Evolutionary conservation across 2,113 vertebrate species (phyloP).

Genomic region (Grallaria varia): DNA sequence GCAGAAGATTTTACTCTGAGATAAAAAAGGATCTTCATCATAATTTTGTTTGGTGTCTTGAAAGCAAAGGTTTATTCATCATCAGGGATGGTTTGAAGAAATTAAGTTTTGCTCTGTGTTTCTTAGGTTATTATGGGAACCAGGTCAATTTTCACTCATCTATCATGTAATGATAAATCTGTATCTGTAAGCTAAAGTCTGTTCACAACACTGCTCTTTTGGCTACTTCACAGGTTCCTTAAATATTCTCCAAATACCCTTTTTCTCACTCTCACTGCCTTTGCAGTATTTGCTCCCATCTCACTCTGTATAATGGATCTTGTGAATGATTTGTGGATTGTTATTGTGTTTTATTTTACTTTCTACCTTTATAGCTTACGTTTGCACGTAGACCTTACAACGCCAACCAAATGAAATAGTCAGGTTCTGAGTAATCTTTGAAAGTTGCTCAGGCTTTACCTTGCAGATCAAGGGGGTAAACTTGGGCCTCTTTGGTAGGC

Average conservation of each 20-base stretch:
- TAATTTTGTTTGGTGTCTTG: slow-evolving; percentile 50
- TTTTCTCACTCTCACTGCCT: neutral
- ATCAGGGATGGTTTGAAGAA: slow-evolving; percentile 49
- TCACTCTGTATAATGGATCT: neutral
- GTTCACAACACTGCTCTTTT: neutral
- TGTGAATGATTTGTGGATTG: neutral
- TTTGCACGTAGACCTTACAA: neutral
- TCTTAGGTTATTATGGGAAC: slow-evolving; percentile 42
- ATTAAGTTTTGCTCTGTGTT: slow-evolving; percentile 54
- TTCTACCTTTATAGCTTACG: neutral
- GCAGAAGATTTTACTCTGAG: neutral
- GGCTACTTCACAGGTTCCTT: slow-evolving; percentile 1
- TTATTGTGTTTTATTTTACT: neutral
- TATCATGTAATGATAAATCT: neutral
- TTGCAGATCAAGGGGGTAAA: neutral
- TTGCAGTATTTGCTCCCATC: neutral
- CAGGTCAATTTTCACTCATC: slow-evolving; percentile 48
- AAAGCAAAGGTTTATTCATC: slow-evolving; percentile 55
- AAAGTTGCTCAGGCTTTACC: neutral
- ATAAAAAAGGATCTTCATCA: neutral
- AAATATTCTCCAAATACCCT: neutral
- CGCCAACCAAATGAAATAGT: neutral
- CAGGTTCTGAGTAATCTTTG: neutral
- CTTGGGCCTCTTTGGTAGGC: neutral
- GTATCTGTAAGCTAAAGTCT: neutral